These are phyloP conservation scores for Charanyca ferruginea DNA, from an alignment of 2,888 invertebrate genomes.

Conservation along the genomic window DNA sequence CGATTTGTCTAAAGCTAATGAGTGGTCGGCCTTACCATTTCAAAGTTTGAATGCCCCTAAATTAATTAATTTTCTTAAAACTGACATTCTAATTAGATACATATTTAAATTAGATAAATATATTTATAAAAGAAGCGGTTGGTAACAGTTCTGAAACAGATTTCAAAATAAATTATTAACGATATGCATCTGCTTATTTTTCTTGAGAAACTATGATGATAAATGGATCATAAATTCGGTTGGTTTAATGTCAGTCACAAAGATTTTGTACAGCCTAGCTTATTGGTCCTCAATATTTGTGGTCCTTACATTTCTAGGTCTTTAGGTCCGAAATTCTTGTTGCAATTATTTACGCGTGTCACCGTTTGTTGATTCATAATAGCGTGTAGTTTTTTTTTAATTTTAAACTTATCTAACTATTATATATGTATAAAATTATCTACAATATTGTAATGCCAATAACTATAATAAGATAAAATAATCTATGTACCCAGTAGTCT, in stretches of 20 bases:
- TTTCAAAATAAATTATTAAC: not conserved
- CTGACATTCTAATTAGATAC: not conserved
- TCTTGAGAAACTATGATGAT: no score
- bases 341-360: not conserved
- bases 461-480: not conserved
- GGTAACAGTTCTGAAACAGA: not conserved
- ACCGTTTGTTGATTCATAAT: no score
- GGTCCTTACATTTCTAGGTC: not conserved
- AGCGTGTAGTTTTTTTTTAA: no score
- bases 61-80: conserved; percentile 12
- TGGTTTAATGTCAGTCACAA: no score
- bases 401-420: no score
- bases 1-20: conserved; percentile 34
- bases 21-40: conserved; percentile 40
- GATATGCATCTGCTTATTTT: no score
- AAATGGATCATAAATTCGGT: no score
- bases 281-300: not conserved
- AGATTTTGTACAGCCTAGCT: not conserved
- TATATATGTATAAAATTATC: no score
- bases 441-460: not conserved
- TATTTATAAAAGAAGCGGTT: not conserved
- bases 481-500: no score
- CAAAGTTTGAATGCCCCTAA: conserved; percentile 12
- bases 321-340: not conserved
- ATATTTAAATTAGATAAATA: no score